Base-by-base conservation (phyloP, 2,888 invertebrate species). In the Apamea sordens region DNA sequence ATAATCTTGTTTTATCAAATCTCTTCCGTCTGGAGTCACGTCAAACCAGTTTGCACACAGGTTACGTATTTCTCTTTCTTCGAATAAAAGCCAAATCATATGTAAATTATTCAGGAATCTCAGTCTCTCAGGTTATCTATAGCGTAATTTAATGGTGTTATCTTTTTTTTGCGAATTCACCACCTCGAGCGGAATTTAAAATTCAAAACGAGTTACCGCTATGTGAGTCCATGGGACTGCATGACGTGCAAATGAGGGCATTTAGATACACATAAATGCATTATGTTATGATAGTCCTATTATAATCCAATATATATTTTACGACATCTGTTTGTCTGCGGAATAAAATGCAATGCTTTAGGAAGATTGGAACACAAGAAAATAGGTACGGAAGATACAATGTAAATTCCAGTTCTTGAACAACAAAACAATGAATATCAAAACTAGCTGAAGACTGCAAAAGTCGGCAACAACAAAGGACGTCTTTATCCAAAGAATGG, bases 101-200 rank as follows among this genome's bases (percentile, higher is more conserved):
- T 84, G 84, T 85, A 87, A 89, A 88, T 89, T 88, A 88, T 90
- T 89, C 83, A 78, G 68, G 83, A 89, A 88, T 85, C 79, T 83
- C 79, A 61, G 82, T 71, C 69, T 78, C 80, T 83, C 73, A 72
- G 73, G 68, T 79, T 87, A 85, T 85, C 70, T 87, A 76, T 80
- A 77, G 70, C 74, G 61, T 73, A 76, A 85, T 85, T 80, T 77
- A 79, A 76, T 79, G 69, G 69, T 80, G 80, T 82, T 82, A 65
- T 76, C 63, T 69, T 76, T 80, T 82, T 88, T 82, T 88, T 79
- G 72, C 80, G 76, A 80, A 81, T 82, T 82, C 76, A 71, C 78
- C 68, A 78, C 68, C 64, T 84, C 74, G 61, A 69, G 72, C 69
- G n/a, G 11, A 78, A 86, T 89, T 88, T 84, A 56, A 80, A 84